Conservation (phyloP, 2,113 vertebrate genomes). For the Albula goreensis region DNA sequence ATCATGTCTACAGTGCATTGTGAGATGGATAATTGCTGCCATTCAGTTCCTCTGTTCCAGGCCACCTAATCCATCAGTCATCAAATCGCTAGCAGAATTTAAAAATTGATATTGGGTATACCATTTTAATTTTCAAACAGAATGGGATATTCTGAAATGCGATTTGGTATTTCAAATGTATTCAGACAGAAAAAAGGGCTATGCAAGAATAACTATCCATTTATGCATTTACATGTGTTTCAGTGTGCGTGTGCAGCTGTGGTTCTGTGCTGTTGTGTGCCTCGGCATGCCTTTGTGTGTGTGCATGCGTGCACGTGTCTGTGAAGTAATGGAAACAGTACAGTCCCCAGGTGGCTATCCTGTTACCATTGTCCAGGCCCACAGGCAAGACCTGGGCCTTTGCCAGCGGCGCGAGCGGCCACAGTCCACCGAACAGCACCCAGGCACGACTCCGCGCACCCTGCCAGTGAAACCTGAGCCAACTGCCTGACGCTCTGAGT, state of each 20-base stretch:
- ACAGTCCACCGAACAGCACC: neutral
- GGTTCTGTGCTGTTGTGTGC: too few species aligned
- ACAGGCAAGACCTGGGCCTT: neutral
- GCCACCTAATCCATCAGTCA: too few species aligned
- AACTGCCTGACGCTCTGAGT: neutral
- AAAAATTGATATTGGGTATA: neutral
- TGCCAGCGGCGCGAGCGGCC: neutral
- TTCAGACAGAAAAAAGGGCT: too few species aligned
- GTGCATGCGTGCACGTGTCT: neutral
- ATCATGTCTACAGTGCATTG: too few species aligned
- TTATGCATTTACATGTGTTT: too few species aligned
- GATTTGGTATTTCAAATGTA: too few species aligned
- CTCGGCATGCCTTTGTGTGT: too few species aligned
- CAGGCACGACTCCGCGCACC: neutral
- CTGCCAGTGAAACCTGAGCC: slow-evolving; percentile 3
- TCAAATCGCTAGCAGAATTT: neutral
- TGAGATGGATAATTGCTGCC: too few species aligned
- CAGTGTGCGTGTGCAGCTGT: too few species aligned
- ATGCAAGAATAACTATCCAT: too few species aligned
- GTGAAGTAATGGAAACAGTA: slow-evolving; percentile 17
- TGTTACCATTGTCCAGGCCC: neutral
- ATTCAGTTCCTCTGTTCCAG: too few species aligned
- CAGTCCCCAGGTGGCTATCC: slow-evolving; percentile 12
- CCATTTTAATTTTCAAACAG: neutral
- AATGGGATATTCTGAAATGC: neutral